These are phyloP conservation scores for Cetonia aurata DNA, from an alignment of 2,888 invertebrate species.

Conservation along the genomic window DNA sequence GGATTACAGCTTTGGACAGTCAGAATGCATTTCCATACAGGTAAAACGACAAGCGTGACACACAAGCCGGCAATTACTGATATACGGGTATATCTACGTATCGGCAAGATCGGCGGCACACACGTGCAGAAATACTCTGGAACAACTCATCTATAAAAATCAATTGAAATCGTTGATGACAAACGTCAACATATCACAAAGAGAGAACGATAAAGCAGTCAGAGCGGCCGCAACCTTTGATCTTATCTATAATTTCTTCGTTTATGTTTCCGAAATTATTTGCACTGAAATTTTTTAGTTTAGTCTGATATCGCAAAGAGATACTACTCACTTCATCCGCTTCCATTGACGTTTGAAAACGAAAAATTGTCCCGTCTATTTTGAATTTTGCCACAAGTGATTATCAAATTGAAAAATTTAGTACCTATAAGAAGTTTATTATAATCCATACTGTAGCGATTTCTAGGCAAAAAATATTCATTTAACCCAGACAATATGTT, in stretches of 20 bases:
- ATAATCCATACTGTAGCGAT: too few species aligned
- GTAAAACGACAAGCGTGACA: constrained; percentile 52
- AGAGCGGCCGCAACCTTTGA: not conserved
- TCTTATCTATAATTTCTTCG: not conserved
- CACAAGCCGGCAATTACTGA: constrained; percentile 57
- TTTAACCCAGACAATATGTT: too few species aligned
- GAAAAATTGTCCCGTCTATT: too few species aligned
- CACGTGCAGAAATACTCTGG: constrained; percentile 55
- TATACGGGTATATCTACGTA: constrained; percentile 48
- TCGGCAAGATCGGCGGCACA: constrained; percentile 50
- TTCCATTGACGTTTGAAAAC: too few species aligned
- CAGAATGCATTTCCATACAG: constrained; percentile 48
- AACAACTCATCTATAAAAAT: constrained; percentile 58
- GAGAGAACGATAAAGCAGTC: not conserved
- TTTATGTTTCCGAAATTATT: too few species aligned
- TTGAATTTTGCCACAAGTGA: too few species aligned
- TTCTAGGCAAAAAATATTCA: too few species aligned
- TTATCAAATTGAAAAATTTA: too few species aligned
- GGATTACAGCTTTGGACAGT: constrained; percentile 48
- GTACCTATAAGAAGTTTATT: too few species aligned
- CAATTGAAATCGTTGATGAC: constrained; percentile 46
- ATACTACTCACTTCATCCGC: too few species aligned
- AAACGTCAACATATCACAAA: constrained; percentile 5
- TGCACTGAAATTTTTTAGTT: too few species aligned
- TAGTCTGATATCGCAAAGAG: too few species aligned